Percentiles rank a stretch among this genome's conserved stretches.
Evolutionary conservation across 2,888 invertebrate genomes (phyloP).

Genomic region (Junonia oenone): DNA sequence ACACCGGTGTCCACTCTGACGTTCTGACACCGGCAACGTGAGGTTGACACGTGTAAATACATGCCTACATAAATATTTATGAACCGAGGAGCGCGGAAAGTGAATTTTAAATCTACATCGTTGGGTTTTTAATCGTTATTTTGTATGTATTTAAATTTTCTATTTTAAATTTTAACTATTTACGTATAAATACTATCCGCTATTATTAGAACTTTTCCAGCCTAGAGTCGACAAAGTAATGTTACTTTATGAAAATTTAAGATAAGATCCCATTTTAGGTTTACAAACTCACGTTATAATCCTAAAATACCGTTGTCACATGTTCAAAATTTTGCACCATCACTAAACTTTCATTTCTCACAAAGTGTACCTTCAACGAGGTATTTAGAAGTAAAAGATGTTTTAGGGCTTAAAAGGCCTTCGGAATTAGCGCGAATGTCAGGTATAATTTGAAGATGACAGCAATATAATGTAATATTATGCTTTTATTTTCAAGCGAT

Average conservation of each 20-base stretch:
- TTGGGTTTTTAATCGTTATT: constrained; percentile 20
- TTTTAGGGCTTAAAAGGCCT: not conserved
- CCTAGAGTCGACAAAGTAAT: too few relatives aligned
- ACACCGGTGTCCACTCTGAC: constrained; percentile 14
- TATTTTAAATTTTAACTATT: not conserved
- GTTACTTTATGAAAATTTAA: not conserved
- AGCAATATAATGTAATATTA: not conserved
- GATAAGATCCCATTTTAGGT: too few relatives aligned
- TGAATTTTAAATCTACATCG: constrained; percentile 27
- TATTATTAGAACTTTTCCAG: too few relatives aligned
- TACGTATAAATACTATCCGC: too few relatives aligned
- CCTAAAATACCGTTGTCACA: not conserved
- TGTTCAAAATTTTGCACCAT: not conserved
- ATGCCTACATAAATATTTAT: constrained; percentile 41
- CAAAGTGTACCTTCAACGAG: not conserved
- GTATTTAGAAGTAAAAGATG: not conserved
- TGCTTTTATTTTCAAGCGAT: not conserved
- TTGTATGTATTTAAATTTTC: not conserved
- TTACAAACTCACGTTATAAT: not conserved
- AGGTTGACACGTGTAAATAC: constrained; percentile 51
- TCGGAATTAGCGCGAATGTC: not conserved
- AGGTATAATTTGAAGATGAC: not conserved
- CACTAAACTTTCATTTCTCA: not conserved
- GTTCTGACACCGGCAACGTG: constrained; percentile 18
- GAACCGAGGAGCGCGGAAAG: constrained; percentile 28